A percentile compares a stretch with the other conserved stretches of the same genome.
phyloP scores from a whole-genome alignment of 2,797 vertebrate species.

The Thaleichthys pacificus region DNA sequence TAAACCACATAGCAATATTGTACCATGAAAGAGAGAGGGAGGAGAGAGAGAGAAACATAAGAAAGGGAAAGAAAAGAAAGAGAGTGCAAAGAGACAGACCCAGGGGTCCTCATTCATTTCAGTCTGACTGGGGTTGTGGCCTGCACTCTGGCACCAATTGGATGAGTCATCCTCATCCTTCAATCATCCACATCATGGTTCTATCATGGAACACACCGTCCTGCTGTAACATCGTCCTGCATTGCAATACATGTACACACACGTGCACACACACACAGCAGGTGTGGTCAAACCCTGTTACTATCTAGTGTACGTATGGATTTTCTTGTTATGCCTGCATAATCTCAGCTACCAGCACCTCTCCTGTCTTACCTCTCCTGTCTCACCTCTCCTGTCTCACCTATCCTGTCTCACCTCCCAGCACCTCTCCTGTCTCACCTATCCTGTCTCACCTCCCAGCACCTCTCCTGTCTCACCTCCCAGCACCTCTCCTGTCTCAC shows the following conservation, averaged over 20 bases:
- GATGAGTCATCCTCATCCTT: slow-evolving; percentile 33
- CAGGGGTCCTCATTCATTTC: slow-evolving; percentile 18
- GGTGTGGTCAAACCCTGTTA: background rate
- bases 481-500: too few species aligned
- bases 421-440: too few species aligned
- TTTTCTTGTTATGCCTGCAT: too few species aligned
- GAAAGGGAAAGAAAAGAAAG: background rate
- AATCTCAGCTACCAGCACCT: too few species aligned
- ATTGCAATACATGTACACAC: slow-evolving; percentile 13
- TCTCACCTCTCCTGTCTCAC: too few species aligned
- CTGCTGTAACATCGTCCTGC: slow-evolving; percentile 36
- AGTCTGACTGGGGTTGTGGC: slow-evolving; percentile 8
- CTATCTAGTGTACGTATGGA: too few species aligned
- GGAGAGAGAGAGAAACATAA: slow-evolving; percentile 2
- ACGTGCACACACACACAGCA: slow-evolving; percentile 12
- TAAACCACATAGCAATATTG: slow-evolving; percentile 1
- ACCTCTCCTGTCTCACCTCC: background rate
- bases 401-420: too few species aligned
- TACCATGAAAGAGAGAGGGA: slow-evolving; percentile 3
- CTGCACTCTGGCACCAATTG: background rate
- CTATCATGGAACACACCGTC: slow-evolving; percentile 18
- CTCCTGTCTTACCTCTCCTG: too few species aligned
- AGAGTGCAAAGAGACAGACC: background rate
- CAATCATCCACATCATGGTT: slow-evolving; percentile 43
- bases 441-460: too few species aligned